Evolutionary conservation across 1,140 invertebrate genomes (phyloP).

Genomic region (Sipha flava): DNA sequence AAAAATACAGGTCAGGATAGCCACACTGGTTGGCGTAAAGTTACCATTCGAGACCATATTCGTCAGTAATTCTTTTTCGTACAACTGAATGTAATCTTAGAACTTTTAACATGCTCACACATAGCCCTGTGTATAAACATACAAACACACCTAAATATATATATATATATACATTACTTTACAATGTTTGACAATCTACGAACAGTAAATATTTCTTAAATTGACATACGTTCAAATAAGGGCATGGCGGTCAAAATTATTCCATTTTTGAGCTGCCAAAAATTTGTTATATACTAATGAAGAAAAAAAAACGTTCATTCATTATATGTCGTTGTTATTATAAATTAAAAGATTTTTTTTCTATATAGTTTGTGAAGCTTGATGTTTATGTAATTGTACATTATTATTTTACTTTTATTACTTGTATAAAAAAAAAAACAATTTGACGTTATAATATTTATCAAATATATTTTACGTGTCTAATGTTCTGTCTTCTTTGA

Average conservation of each 20-base stretch:
- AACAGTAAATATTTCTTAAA: background rate
- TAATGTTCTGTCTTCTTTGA: constrained; percentile 25
- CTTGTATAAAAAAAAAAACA: background rate
- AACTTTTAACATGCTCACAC: background rate
- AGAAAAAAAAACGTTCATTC: background rate
- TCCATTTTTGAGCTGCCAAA: constrained; percentile 12
- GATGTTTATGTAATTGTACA: constrained; percentile 3
- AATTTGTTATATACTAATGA: background rate
- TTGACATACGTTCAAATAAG: background rate
- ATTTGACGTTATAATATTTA: background rate
- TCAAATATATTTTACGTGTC: background rate
- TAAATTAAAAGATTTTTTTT: constrained; percentile 12
- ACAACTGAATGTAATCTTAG: background rate
- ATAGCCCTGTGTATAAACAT: too few species aligned
- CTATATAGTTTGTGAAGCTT: constrained; percentile 20
- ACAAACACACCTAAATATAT: background rate
- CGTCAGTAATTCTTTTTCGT: background rate
- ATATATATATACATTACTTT: background rate
- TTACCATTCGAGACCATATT: too few species aligned
- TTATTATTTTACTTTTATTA: constrained; percentile 14
- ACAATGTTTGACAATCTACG: constrained; percentile 10
- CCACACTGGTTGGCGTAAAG: background rate
- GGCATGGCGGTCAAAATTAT: background rate
- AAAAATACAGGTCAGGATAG: background rate
- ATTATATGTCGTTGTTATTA: background rate